Base-by-base conservation (phyloP, 1,140 invertebrate species). In the Leptopilina clavipes region DNA sequence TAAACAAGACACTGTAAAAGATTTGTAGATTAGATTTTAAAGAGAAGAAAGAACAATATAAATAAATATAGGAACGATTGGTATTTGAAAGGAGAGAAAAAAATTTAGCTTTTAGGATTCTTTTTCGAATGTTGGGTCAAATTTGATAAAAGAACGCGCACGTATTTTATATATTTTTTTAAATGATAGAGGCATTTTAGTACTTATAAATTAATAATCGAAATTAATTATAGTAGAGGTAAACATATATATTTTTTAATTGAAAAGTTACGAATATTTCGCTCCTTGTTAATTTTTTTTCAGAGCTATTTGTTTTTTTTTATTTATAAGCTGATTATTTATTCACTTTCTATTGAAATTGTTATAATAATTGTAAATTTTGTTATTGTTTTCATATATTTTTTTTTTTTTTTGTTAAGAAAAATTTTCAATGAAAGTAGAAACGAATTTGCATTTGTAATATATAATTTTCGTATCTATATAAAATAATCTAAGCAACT, bases 191-290 rank as follows among this genome's bases (percentile, higher is more conserved):
- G 54, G 54, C 19, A 59, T 59, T 59, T 59, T 8, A 59, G 54
- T 59, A 59, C 19, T 59, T 59, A 1, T 52, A 22, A 22, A 59
- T 59, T 59, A 17, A 18, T 22, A 59, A 59, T 22, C 18, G 18
- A 59, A 22, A 1, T 59, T 19, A 22, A 7, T 31, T 22, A 65
- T 25, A 25, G 10, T 65, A 65, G 59, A 65, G n/a, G 31, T 31
- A 3, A n/a, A n/a, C n/a, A n/a, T n/a, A 52, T 52, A 65, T 31
- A 65, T 65, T 31, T 65, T 59, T 65, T 31, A 40, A 40, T 40
- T 65, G 25, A 31, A 31, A 8, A 14, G 59, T 65, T 65, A 31
- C 25, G 3, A 65, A 65, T 12, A 17, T 65, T 65, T 10, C 19
- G 22, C 59, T 65, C 59, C 19, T 65, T 31, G 5, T 14, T 7